Conservation (phyloP, 1,140 invertebrate genomes). For the Pachyrhynchus sulphureomaculatus region DNA sequence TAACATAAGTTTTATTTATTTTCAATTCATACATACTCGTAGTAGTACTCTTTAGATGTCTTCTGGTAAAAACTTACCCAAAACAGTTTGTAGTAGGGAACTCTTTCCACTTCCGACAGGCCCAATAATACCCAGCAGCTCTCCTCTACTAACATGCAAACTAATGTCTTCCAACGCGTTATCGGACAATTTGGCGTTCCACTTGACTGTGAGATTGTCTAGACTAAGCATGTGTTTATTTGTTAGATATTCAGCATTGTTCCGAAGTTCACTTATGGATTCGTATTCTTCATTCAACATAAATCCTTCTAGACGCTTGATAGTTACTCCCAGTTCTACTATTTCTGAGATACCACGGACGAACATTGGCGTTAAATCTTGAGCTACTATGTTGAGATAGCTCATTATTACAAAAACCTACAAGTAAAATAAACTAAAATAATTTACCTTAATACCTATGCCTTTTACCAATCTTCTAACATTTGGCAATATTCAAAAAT, state of each 20-base stretch:
- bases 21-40: no score
- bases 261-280: constrained; percentile 5
- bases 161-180: no score
- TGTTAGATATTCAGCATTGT: constrained; percentile 31
- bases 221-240: constrained; percentile 40
- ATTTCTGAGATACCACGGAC: constrained; percentile 67
- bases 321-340: constrained; percentile 62
- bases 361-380: constrained; percentile 70
- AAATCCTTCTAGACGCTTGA: constrained; percentile 59
- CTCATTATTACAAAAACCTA: constrained; percentile 64
- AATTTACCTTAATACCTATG: no score
- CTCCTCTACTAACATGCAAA: constrained; percentile 56
- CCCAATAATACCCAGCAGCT: no score
- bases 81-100: no score
- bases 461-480: no score
- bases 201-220: no score
- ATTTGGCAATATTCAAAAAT: no score
- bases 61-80: constrained; percentile 41
- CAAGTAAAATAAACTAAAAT: constrained; percentile 11
- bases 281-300: constrained; percentile 57
- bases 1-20: no score
- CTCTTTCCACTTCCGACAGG: constrained; percentile 65
- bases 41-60: not conserved
- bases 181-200: no score
- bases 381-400: constrained; percentile 64